Percentiles rank a stretch among this genome's conserved stretches.
phyloP scores from a whole-genome alignment of 1,140 invertebrate genomes.

The Drosophila grimshawi region DNA sequence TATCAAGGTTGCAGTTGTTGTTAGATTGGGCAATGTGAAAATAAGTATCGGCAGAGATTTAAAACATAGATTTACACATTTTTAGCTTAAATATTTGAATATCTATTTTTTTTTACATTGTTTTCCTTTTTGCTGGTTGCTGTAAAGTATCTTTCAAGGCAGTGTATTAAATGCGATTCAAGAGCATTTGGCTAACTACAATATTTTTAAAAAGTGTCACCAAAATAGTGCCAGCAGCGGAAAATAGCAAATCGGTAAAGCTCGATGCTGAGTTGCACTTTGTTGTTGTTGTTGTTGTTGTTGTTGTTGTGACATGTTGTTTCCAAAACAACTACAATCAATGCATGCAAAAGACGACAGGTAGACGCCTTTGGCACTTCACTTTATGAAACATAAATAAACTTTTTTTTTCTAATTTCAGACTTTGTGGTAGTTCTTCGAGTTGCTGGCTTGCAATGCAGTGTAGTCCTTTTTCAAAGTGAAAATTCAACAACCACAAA shows the following conservation, averaged over 20 bases:
- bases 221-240: slow-evolving; percentile 13
- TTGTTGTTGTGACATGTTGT: not conserved
- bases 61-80: not conserved
- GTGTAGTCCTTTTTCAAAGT: slow-evolving; percentile 60
- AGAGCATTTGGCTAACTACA: not conserved
- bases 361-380: slow-evolving; percentile 35
- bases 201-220: not conserved
- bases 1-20: not conserved
- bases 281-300: not conserved
- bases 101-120: not conserved
- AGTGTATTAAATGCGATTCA: not conserved
- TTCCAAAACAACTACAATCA: not conserved
- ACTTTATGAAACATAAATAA: slow-evolving; percentile 42
- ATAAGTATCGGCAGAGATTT: not conserved
- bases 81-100: not conserved
- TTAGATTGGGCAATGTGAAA: not conserved
- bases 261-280: not conserved
- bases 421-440: slow-evolving; percentile 6
- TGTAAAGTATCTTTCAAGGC: not conserved
- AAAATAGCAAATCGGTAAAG: not conserved
- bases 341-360: slow-evolving; percentile 16
- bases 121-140: not conserved
- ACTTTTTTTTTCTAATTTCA: slow-evolving; percentile 18
- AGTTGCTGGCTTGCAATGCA: slow-evolving; percentile 24
- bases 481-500: slow-evolving; percentile 70